Evolutionary conservation across 2,113 vertebrate species (phyloP).

Genomic region (human (Homo sapiens)): DNA sequence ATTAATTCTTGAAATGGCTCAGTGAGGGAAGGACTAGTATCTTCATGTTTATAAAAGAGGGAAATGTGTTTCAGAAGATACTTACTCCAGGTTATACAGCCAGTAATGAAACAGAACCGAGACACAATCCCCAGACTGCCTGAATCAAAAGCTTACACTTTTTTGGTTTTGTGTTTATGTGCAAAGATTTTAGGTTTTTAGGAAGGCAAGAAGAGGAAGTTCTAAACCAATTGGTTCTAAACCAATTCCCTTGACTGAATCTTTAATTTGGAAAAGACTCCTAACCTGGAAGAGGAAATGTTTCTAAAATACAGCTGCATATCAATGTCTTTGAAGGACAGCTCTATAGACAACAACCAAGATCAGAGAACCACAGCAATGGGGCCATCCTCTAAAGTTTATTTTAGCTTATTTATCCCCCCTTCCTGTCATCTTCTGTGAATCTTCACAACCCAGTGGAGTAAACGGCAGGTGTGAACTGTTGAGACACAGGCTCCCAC

Average conservation of each 20-base stretch:
- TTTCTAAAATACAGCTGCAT: neutral
- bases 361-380: neutral
- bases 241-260: neutral
- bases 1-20: constrained; percentile 20
- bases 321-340: neutral
- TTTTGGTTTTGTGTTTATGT: neutral
- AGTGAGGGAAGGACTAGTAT: neutral
- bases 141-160: neutral
- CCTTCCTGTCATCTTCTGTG: neutral
- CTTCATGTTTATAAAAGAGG: neutral
- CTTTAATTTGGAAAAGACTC: neutral
- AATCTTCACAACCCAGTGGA: neutral
- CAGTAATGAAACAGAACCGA: neutral
- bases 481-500: neutral
- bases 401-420: neutral
- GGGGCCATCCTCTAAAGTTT: neutral
- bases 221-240: neutral
- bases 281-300: neutral
- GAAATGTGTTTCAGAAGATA: neutral
- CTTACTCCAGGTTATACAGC: neutral
- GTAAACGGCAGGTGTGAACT: neutral
- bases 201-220: neutral
- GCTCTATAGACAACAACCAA: neutral
- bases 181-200: neutral
- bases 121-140: neutral